phyloP scores from a whole-genome alignment of 2,113 vertebrate species.

The Chamaea fasciata region DNA sequence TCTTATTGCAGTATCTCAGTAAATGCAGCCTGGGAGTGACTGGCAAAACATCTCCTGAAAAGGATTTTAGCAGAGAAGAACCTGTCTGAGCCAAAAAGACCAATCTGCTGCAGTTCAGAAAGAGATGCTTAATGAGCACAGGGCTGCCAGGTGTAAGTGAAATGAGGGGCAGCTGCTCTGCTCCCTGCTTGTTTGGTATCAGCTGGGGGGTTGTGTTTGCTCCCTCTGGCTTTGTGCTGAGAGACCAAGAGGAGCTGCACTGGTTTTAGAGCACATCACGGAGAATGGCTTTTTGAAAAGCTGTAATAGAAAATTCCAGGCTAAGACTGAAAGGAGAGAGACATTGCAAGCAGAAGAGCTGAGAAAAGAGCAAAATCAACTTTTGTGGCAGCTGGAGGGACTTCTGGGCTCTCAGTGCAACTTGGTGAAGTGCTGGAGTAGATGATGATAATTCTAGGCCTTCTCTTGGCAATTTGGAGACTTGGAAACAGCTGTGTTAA shows the following conservation, averaged over 20 bases:
- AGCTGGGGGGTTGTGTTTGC: not conserved
- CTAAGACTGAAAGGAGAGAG: not conserved
- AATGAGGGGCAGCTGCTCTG: not conserved
- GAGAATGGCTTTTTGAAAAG: not conserved
- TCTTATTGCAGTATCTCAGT: not conserved
- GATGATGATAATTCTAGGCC: not conserved
- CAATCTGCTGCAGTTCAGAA: not conserved
- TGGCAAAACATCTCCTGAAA: not conserved
- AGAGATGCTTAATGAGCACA: not conserved
- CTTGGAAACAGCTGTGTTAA: not conserved
- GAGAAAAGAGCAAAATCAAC: not conserved
- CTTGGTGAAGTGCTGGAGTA: not conserved
- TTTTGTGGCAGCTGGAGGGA: rapidly evolving
- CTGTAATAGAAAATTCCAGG: not conserved
- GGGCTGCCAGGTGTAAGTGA: not conserved
- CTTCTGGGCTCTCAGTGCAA: not conserved
- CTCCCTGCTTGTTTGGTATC: not conserved
- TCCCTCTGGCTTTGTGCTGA: not conserved
- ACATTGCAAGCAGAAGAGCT: not conserved
- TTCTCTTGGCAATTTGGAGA: not conserved
- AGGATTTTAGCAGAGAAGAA: not conserved
- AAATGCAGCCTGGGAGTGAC: not conserved
- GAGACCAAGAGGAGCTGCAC: no score
- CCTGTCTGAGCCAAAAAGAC: not conserved
- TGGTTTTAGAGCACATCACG: not conserved